Base-by-base conservation (phyloP, 2,113 vertebrate genomes). In the Tiliqua scincoides region DNA sequence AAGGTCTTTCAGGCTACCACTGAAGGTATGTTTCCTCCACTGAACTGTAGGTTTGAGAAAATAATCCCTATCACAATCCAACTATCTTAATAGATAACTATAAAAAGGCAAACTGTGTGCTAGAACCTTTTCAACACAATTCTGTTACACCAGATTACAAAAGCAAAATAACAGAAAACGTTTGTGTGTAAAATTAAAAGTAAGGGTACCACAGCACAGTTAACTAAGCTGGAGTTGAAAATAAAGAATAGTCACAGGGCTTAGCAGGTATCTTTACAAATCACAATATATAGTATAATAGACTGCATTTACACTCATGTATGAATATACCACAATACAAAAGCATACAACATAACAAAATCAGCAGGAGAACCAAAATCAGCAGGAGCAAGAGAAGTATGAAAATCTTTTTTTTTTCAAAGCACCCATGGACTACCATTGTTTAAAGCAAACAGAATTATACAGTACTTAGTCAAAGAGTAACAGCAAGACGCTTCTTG, bases 161-260 rank as follows among this genome's bases (percentile, higher is more conserved):
- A 15, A 72, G 62, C 80, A 87, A 90, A 93, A 94, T 93, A 90
- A 93, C 11, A 87, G 84, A 85, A 89, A n/a, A 48, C 84, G 75
- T 93, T 85, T 90, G 75, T 73, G 89, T 0, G 1, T 57, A 83
- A 65, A 79, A 93, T 85, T 61, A 91, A 89, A 91, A 79, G n/a
- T 85, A 70, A 93, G 70, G 87, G 61, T 68, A 87, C 62, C 85
- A 85, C 84, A 91, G 57, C 82, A 91, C 76, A 91, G 74, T 93
- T 91, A 91, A 78, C 87, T 91, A 86, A 68, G 48, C 73, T 91
- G 48, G 90, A 92, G 67, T 52, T 59, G 74, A 7, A 77, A 61
- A 59, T 68, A 91, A 89, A 74, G 73, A 87, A 84, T 52, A 48
- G 37, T 89, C 85, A 37, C 77, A 88, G 40, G 6, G 67, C 59